Conservation (phyloP, 1,140 invertebrate genomes). For the Sinella curviseta region DNA sequence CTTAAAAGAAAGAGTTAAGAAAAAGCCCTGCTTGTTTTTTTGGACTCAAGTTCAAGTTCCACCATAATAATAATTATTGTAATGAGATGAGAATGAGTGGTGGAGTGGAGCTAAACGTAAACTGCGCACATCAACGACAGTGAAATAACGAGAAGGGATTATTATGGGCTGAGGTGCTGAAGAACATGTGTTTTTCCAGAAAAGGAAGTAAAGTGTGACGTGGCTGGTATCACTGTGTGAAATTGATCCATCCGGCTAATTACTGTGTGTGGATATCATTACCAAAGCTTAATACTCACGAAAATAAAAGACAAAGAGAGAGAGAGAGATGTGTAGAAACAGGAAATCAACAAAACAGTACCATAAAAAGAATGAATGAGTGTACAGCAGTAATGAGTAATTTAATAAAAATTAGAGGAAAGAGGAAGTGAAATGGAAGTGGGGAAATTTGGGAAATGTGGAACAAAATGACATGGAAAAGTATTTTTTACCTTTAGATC, state of each 20-base stretch:
- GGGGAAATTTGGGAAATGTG: too few species aligned
- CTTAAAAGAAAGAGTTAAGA: neutral
- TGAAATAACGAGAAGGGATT: neutral
- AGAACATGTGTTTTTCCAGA: neutral
- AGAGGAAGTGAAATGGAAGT: too few species aligned
- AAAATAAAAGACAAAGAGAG: neutral
- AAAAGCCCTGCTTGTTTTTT: neutral
- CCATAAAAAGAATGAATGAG: too few species aligned
- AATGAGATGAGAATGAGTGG: too few species aligned
- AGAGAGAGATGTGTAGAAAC: too few species aligned
- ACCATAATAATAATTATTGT: neutral
- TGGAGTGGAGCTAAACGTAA: too few species aligned
- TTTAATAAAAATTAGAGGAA: too few species aligned
- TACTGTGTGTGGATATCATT: neutral
- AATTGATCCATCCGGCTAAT: neutral
- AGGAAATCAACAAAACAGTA: too few species aligned
- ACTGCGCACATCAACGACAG: neutral
- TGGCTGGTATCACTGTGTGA: neutral
- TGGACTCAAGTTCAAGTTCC: neutral
- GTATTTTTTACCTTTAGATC: too few species aligned
- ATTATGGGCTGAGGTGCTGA: too few species aligned
- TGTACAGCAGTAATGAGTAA: too few species aligned
- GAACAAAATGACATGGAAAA: too few species aligned
- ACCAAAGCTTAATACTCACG: neutral
- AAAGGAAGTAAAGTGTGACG: slow-evolving; percentile 19